Conservation (phyloP, 1,140 invertebrate species). For the Lepidurus packardi region DNA sequence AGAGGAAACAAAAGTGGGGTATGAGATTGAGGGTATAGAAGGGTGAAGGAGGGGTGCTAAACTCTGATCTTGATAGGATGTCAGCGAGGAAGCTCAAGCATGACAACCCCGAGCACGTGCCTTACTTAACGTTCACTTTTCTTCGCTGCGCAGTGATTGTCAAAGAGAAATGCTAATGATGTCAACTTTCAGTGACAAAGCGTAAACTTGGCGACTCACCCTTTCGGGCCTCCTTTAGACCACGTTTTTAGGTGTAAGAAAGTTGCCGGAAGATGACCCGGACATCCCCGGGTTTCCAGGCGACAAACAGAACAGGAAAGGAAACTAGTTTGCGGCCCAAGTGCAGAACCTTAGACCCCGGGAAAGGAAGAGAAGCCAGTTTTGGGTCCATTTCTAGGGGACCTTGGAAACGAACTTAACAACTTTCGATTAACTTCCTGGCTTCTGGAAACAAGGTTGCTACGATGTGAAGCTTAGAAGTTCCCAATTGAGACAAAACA, state of each 20-base stretch:
- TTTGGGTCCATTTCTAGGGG: background rate
- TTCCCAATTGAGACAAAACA: background rate
- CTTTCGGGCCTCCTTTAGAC: background rate
- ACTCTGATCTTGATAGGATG: background rate
- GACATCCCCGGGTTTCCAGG: background rate
- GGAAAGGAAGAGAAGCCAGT: background rate
- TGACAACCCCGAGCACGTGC: background rate
- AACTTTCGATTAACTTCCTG: background rate
- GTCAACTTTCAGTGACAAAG: background rate
- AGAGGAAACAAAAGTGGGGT: no score
- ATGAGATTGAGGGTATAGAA: no score
- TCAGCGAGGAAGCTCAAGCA: background rate
- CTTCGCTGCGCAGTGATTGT: background rate
- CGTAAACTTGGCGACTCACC: background rate
- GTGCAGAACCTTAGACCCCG: background rate
- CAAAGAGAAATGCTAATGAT: constrained; percentile 1
- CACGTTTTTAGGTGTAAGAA: background rate
- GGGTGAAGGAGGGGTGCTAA: background rate
- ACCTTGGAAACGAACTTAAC: background rate
- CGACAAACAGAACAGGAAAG: background rate
- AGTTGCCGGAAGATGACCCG: background rate
- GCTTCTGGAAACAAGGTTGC: background rate
- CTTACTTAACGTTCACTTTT: constrained; percentile 14
- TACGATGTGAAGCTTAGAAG: background rate
- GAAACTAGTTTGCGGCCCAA: background rate